Percentiles rank a stretch among this genome's conserved stretches.
Conservation (phyloP, 1,140 invertebrate species). For the Polyergus mexicanus region DNA sequence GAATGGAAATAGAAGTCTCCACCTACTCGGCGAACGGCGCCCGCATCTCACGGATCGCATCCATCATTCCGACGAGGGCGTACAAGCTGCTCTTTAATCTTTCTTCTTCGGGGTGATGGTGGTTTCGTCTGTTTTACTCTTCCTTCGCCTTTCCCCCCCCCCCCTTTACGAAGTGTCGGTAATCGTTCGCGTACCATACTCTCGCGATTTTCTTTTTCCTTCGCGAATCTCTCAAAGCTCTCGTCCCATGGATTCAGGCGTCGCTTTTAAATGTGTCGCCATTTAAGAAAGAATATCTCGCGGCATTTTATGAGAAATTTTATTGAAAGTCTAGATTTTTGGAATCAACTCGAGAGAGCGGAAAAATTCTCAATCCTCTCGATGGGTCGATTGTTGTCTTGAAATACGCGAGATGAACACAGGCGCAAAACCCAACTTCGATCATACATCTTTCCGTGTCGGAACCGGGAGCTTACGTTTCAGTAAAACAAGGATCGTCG, state of each 20-base stretch:
- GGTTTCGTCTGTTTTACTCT: constrained; percentile 68
- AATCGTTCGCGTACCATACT: constrained; percentile 26
- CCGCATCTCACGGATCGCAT: constrained; percentile 83
- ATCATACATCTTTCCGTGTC: background rate
- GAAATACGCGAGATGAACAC: constrained; percentile 6
- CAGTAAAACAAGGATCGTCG: constrained; percentile 35
- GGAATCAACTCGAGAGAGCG: background rate
- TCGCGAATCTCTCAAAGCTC: constrained; percentile 10
- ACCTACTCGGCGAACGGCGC: constrained; percentile 81
- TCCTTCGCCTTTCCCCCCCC: constrained; percentile 12
- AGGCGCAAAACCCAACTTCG: too few relatives aligned
- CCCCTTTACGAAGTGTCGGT: constrained; percentile 23
- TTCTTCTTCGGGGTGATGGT: constrained; percentile 76
- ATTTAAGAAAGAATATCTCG: background rate
- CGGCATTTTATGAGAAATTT: background rate
- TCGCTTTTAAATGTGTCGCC: background rate
- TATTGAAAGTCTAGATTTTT: background rate
- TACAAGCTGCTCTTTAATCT: constrained; percentile 86
- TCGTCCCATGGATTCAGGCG: background rate
- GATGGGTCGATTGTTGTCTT: constrained; percentile 46
- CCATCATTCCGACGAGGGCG: constrained; percentile 86
- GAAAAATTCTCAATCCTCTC: constrained; percentile 12
- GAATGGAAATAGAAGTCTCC: constrained; percentile 84
- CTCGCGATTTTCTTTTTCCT: constrained; percentile 7
- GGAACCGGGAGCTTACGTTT: constrained; percentile 1